phyloP scores from a whole-genome alignment of 2,113 vertebrate species.

The Etheostoma cragini region DNA sequence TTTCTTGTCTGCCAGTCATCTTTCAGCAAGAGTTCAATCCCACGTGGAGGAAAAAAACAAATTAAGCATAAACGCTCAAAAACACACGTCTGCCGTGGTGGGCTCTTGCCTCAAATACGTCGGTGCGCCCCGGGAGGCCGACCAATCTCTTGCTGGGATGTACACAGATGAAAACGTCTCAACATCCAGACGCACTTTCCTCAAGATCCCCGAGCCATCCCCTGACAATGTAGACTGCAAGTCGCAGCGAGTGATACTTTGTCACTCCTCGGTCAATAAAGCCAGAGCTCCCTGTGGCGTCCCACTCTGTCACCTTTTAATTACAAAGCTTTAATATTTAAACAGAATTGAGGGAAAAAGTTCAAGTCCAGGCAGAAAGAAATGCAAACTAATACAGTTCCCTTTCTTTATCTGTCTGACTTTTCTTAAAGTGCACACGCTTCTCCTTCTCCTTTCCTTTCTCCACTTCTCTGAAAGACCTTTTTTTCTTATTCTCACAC shows the following conservation, averaged over 20 bases:
- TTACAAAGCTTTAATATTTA: constrained; percentile 84
- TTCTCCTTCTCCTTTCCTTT: constrained; percentile 22
- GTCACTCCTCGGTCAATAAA: constrained; percentile 78
- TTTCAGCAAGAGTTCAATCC: constrained; percentile 55
- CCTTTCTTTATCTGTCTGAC: constrained; percentile 35
- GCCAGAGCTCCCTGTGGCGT: constrained; percentile 61
- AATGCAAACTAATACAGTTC: constrained; percentile 58
- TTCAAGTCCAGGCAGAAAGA: constrained; percentile 45
- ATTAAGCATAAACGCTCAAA: constrained; percentile 67
- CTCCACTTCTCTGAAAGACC: constrained; percentile 6
- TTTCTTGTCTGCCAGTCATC: constrained; percentile 58
- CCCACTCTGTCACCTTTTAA: constrained; percentile 79
- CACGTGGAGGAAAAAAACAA: constrained; percentile 56
- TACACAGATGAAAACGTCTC: constrained; percentile 72
- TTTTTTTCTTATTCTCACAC: background rate
- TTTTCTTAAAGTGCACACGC: constrained; percentile 15
- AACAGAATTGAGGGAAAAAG: constrained; percentile 76
- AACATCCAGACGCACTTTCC: constrained; percentile 32
- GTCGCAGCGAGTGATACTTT: constrained; percentile 49
- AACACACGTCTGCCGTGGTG: constrained; percentile 48
- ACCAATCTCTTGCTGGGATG: constrained; percentile 30
- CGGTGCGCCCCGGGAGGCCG: constrained; percentile 41
- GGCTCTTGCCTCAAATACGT: constrained; percentile 45
- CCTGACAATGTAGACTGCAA: constrained; percentile 13
- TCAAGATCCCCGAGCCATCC: constrained; percentile 27